phyloP scores from a whole-genome alignment of 2,113 vertebrate species.

The Saccopteryx bilineata region DNA sequence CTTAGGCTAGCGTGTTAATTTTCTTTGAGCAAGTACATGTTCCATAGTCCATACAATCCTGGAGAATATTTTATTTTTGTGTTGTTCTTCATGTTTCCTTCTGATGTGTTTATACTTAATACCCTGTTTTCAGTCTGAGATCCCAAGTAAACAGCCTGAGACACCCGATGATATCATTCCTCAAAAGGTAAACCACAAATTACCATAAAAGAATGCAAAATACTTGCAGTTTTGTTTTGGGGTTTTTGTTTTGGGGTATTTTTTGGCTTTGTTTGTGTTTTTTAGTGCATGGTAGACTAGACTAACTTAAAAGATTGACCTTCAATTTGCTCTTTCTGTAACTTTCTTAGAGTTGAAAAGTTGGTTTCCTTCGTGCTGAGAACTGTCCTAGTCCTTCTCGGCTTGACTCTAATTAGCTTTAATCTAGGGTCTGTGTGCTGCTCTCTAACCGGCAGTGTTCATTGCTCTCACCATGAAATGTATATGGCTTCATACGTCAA shows the following conservation, averaged over 20 bases:
- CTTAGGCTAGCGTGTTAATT: conserved; percentile 9
- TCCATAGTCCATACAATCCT: conserved; percentile 63
- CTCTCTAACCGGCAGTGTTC: conserved; percentile 86
- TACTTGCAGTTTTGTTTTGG: conserved; percentile 61
- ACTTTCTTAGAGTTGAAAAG: conserved; percentile 74
- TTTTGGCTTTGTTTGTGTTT: not conserved
- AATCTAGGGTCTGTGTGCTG: conserved; percentile 67
- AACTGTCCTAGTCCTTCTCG: conserved; percentile 57
- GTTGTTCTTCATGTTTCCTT: conserved; percentile 77
- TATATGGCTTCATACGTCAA: conserved; percentile 73
- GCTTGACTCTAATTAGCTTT: conserved; percentile 78
- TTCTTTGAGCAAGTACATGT: conserved; percentile 47
- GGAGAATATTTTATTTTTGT: conserved; percentile 80
- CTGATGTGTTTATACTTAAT: conserved; percentile 89
- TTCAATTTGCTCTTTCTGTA: conserved; percentile 81
- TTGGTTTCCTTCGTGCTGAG: conserved; percentile 48
- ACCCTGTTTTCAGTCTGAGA: conserved; percentile 91
- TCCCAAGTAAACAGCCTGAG: conserved; percentile 91
- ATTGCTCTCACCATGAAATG: conserved; percentile 75
- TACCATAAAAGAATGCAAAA: conserved; percentile 80
- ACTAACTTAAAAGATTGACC: conserved; percentile 86
- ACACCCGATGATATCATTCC: conserved; percentile 90
- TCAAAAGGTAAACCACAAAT: conserved; percentile 90
- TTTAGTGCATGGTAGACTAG: conserved; percentile 88
- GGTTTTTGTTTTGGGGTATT: not conserved